A percentile compares a stretch with the other conserved stretches of the same genome.
These are phyloP conservation scores for Drosophila rellima DNA, from an alignment of 2,888 invertebrate species.

Conservation along the genomic window DNA sequence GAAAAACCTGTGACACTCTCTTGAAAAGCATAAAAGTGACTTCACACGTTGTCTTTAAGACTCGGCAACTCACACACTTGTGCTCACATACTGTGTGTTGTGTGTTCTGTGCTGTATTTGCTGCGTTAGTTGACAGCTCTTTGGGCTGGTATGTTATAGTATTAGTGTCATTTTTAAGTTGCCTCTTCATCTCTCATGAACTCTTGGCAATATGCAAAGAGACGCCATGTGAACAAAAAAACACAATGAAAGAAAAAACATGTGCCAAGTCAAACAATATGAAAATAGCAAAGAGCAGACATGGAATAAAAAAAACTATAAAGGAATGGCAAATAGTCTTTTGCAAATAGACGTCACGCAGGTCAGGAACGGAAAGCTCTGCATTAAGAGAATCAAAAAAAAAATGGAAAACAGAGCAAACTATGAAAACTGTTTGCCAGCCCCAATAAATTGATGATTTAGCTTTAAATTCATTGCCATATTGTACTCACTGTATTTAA, in stretches of 20 bases:
- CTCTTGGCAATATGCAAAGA: slow-evolving; percentile 60
- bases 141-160: slow-evolving; percentile 54
- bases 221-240: slow-evolving; percentile 16
- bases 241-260: slow-evolving; percentile 8
- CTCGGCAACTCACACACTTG: slow-evolving; percentile 18
- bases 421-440: slow-evolving; percentile 28
- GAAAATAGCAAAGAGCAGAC: slow-evolving; percentile 34
- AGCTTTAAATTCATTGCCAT: slow-evolving; percentile 13
- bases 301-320: slow-evolving; percentile 46
- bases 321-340: slow-evolving; percentile 67
- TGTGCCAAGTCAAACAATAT: slow-evolving; percentile 57
- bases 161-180: slow-evolving; percentile 75
- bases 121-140: slow-evolving; percentile 64
- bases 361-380: neutral
- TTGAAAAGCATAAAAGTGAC: slow-evolving; percentile 14
- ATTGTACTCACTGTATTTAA: slow-evolving; percentile 1
- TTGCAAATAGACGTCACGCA: slow-evolving; percentile 44
- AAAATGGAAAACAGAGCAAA: slow-evolving; percentile 4
- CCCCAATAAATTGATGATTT: slow-evolving; percentile 43
- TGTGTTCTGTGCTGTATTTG: neutral
- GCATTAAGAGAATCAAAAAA: neutral
- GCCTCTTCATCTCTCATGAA: slow-evolving; percentile 62
- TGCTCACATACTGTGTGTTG: neutral
- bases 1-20: neutral
- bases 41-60: slow-evolving; percentile 38